Conservation (phyloP, 1,140 invertebrate species). For the Subanguina moxae region DNA sequence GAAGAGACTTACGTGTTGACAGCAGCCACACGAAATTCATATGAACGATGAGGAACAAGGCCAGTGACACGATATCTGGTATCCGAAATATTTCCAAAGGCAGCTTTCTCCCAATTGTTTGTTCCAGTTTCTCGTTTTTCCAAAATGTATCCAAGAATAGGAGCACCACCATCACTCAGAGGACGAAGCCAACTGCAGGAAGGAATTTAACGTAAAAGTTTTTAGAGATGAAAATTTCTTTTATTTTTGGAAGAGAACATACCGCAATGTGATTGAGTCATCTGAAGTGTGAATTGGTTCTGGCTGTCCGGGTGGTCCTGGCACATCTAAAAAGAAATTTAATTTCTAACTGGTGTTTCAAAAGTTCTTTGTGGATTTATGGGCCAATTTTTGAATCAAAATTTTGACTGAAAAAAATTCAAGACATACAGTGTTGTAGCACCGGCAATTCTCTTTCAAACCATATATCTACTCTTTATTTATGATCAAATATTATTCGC, state of each 20-base stretch:
- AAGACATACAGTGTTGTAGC: too few relatives aligned
- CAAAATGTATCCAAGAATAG: conserved; percentile 84
- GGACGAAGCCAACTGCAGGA: conserved; percentile 78
- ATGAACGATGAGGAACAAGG: conserved; percentile 87
- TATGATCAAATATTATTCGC: background rate
- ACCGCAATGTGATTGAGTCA: conserved; percentile 87
- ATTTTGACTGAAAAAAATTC: background rate
- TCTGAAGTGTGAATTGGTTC: conserved; percentile 86
- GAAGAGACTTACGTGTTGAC: conserved; percentile 70
- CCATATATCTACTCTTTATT: background rate
- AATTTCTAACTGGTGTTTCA: too few relatives aligned
- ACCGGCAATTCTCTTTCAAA: too few relatives aligned
- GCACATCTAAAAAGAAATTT: conserved; percentile 67
- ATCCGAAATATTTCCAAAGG: conserved; percentile 75
- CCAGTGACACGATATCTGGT: conserved; percentile 72
- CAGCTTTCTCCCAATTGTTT: conserved; percentile 71
- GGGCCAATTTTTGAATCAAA: too few relatives aligned
- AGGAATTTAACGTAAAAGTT: background rate
- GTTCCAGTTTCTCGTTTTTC: conserved; percentile 80
- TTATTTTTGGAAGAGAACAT: background rate
- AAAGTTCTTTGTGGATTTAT: too few relatives aligned
- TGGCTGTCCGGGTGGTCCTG: conserved; percentile 82
- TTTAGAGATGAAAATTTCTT: too few relatives aligned
- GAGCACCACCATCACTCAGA: conserved; percentile 82
- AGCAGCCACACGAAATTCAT: conserved; percentile 92